Evolutionary conservation across 2,113 vertebrate genomes (phyloP).

Genomic region (Garra rufa): DNA sequence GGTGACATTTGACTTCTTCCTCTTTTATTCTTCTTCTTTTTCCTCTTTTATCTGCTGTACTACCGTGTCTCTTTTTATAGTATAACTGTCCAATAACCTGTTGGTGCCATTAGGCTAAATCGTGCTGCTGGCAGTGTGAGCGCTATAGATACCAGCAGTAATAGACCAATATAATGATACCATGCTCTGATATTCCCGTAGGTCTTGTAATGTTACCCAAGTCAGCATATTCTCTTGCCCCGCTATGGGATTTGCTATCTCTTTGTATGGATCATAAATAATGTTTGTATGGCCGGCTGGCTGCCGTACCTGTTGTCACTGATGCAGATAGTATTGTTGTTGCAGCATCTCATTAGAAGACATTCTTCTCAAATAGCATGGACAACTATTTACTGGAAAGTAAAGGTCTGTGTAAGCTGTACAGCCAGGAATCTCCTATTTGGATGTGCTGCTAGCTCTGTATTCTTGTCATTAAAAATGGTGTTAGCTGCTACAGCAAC

Average conservation of each 20-base stretch:
- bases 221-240: constrained; percentile 70
- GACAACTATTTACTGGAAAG: neutral
- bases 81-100: constrained; percentile 68
- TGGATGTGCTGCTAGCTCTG: constrained; percentile 52
- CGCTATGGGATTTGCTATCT: constrained; percentile 67
- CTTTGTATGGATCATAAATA: constrained; percentile 74
- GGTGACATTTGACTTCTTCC: neutral
- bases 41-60: constrained; percentile 54
- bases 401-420: neutral
- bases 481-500: neutral
- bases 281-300: constrained; percentile 66
- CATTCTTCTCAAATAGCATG: neutral
- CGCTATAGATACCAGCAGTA: constrained; percentile 70
- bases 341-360: neutral
- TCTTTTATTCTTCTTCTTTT: neutral
- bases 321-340: constrained; percentile 68
- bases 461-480: constrained; percentile 62
- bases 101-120: constrained; percentile 65
- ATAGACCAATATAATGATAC: constrained; percentile 76
- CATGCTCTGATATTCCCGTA: constrained; percentile 66
- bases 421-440: constrained; percentile 42
- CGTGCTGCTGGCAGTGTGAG: constrained; percentile 61
- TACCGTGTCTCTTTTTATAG: constrained; percentile 49
- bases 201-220: constrained; percentile 67
- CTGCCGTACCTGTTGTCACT: constrained; percentile 62